These are phyloP conservation scores for Ctenochaetus hawaiiensis DNA, from an alignment of 2,797 vertebrate species.

Conservation along the genomic window DNA sequence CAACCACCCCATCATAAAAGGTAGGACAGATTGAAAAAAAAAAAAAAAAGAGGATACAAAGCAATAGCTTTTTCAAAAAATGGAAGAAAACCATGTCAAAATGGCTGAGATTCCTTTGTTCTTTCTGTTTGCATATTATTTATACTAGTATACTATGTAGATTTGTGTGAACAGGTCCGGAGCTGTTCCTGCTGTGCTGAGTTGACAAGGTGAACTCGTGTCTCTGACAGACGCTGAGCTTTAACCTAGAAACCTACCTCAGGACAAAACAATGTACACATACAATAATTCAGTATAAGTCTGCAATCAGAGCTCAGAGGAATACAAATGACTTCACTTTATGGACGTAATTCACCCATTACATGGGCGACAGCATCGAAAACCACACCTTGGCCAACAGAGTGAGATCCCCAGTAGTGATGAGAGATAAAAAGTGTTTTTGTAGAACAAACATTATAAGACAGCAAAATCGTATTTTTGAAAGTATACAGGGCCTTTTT, in stretches of 20 bases:
- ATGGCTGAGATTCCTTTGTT: slow-evolving; percentile 85
- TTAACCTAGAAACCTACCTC: slow-evolving; percentile 64
- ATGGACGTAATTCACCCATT: slow-evolving; percentile 64
- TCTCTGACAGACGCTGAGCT: slow-evolving; percentile 50
- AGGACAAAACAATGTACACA: slow-evolving; percentile 67
- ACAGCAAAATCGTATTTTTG: slow-evolving; percentile 55
- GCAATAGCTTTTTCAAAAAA: slow-evolving; percentile 60
- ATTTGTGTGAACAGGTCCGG: slow-evolving; percentile 63
- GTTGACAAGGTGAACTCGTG: slow-evolving; percentile 52
- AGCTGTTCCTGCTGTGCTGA: slow-evolving; percentile 67
- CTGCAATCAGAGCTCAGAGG: slow-evolving; percentile 63
- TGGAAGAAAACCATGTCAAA: slow-evolving; percentile 74
- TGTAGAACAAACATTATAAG: slow-evolving; percentile 53
- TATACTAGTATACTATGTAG: slow-evolving; percentile 62
- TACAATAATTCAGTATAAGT: slow-evolving; percentile 63
- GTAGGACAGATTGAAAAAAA: slow-evolving; percentile 24
- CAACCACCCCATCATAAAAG: slow-evolving; percentile 25
- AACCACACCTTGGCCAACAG: slow-evolving; percentile 56
- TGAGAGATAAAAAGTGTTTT: slow-evolving; percentile 65
- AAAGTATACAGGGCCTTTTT: slow-evolving; percentile 64
- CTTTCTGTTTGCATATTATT: slow-evolving; percentile 84
- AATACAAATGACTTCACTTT: slow-evolving; percentile 67
- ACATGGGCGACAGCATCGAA: slow-evolving; percentile 63
- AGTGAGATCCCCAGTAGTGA: slow-evolving; percentile 75
- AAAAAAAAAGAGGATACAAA: slow-evolving; percentile 43